Evolutionary conservation across 1,140 invertebrate species (phyloP), one percentile per base, ranked within the genome.

Genomic region (Dendroctonus valens): DNA sequence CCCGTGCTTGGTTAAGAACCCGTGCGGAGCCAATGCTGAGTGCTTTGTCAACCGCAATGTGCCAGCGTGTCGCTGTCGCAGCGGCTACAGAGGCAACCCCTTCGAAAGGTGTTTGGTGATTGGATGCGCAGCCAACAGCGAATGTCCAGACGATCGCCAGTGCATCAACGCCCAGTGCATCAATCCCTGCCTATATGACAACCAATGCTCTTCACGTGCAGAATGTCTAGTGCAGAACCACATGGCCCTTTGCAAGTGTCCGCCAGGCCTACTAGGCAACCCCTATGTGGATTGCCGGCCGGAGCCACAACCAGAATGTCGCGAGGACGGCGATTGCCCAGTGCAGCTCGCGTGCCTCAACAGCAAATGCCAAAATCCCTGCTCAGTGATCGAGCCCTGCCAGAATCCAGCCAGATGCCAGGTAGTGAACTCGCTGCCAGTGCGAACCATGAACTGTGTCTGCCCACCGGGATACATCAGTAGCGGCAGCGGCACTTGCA

Each of bases 401-500:
- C 82, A 85, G 15, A 82, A 84, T 60, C 92, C 92, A 46, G 87
- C 93, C 0, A 83, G 86, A 48, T 96, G 94, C 76, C 83, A 89
- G 78, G 92, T 94, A 0, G 84, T 91, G 15, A 85, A 89, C 8
- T 90, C 91, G 2, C 77, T 88, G 14, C 92, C 93, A 0, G 88
- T 95, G 1, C 83, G 92, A 50, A 94, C 92, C 0, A 93, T 96
- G 91, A 83, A 92, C 8, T 96, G 94, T 72, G 84, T 89, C 0
- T 96, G 93, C 74, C 92, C 92, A 14, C 87, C 87, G 64, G 91
- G 92, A n/a, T 94, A 93, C 70, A 86, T 93, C 0, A 92, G 90
- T 76, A 88, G 86, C 70, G 90, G 91, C 59, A 92, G 87, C 71
- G 92, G 90, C 53, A 86, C 85, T 46, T 92, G 91, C 74, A 85